Base-by-base conservation (phyloP, 2,797 vertebrate species). In the Eulemur coronatus region DNA sequence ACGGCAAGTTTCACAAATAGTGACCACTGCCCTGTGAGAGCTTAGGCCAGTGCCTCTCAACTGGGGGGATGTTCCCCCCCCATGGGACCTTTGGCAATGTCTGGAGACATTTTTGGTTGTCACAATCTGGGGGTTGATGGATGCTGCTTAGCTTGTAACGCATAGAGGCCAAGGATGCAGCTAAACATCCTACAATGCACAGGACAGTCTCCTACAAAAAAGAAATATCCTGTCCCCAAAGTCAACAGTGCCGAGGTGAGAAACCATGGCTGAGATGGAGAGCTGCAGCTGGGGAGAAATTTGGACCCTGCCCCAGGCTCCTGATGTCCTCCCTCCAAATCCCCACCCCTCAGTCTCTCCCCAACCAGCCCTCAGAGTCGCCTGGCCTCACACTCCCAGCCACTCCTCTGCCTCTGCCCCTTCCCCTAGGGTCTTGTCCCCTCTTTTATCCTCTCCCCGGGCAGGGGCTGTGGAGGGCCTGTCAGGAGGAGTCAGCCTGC, bases 401-500 rank as follows among this genome's bases (percentile, higher is more conserved):
- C 38, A 33, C 84, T 90, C 78, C 13, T 26, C 38, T 20, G 41
- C 78, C 30, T 15, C 18, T 69, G 76, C 67, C 95, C 69, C 79
- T 65, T 94, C 76, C 67, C 59, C 69, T 59, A n/a, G 81, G 75
- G 69, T 80, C 41, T 33, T 73, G 78, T 55, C 46, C 63, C 91
- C 35, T 1, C 72, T 82, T 72, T 89, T n/a, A 89, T 93, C 65
- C 87, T 76, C 30, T 87, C 80, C 91, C 92, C 70, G n/a, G 3
- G 91, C 92, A 76, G 70, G 94, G 94, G 82, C 91, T 81, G 92
- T 17, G 73, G 67, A 41, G 69, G 76, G 55, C 92, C 97, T 88
- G 97, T 97, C 97, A 94, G 94, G 96, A 78, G 97, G 70, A 96
- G 96, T 96, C 96, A 91, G 96, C 97, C 97, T 48, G 96, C 75